These are phyloP conservation scores for Stenichneumon culpator DNA, from an alignment of 2,888 invertebrate species.

Conservation along the genomic window DNA sequence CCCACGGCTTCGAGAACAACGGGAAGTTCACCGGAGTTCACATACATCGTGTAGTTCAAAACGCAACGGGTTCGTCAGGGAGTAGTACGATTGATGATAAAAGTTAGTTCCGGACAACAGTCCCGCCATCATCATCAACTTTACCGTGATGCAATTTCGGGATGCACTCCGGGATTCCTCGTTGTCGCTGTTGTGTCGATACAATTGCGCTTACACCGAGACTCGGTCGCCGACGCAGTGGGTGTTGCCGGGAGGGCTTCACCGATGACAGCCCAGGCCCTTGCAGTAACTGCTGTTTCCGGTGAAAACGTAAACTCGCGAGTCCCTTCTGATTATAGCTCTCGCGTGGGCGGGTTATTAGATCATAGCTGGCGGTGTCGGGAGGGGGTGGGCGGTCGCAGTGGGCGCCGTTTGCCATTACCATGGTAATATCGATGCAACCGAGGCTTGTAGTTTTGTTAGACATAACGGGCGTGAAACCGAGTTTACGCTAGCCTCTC, in stretches of 20 bases:
- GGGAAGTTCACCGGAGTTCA: too few relatives aligned
- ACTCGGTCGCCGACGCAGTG: not conserved
- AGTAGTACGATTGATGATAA: too few relatives aligned
- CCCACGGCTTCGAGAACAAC: too few relatives aligned
- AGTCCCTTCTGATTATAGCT: conserved; percentile 27
- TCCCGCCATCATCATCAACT: too few relatives aligned
- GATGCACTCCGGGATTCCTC: not conserved
- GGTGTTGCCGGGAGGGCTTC: not conserved
- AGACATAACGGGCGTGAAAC: not conserved
- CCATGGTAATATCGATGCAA: conserved; percentile 46
- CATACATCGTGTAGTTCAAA: too few relatives aligned
- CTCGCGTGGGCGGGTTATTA: conserved; percentile 33
- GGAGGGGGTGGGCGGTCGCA: not conserved
- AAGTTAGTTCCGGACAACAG: too few relatives aligned
- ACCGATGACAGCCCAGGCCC: not conserved
- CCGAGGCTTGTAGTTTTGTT: conserved; percentile 22
- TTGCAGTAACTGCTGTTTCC: conserved; percentile 1
- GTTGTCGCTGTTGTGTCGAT: not conserved
- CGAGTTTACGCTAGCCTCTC: not conserved
- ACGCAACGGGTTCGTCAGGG: too few relatives aligned
- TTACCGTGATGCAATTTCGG: not conserved
- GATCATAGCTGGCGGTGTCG: conserved; percentile 9
- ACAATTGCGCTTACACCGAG: not conserved
- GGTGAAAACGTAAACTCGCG: conserved; percentile 15
- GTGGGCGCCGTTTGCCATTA: conserved; percentile 26